Conservation (phyloP, 2,888 invertebrate genomes). For the Cheiracanthium punctorium region DNA sequence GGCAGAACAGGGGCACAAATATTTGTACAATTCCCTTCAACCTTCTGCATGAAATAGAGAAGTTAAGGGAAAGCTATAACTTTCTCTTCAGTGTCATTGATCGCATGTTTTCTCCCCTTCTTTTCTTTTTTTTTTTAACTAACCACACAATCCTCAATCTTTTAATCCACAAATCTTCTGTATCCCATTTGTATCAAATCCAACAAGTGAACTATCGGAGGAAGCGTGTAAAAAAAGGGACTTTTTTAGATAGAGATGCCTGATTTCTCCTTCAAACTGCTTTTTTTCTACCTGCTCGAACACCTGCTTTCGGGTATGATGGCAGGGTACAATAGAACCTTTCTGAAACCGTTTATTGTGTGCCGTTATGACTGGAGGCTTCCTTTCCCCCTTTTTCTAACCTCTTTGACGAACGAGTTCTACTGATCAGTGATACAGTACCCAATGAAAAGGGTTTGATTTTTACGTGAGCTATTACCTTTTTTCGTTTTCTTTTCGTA, state of each 20-base stretch:
- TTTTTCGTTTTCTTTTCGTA: no score
- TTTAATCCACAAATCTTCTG: constrained; percentile 12
- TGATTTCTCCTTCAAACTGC: constrained; percentile 5
- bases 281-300: constrained; percentile 13
- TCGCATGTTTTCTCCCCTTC: neutral
- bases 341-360: constrained; percentile 43
- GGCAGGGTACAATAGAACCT: constrained; percentile 28
- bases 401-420: neutral
- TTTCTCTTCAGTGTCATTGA: constrained; percentile 7
- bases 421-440: neutral
- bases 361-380: constrained; percentile 22
- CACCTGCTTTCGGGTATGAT: constrained; percentile 28
- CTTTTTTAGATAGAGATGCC: constrained; percentile 4
- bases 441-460: neutral
- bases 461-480: neutral
- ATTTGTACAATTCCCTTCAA: neutral
- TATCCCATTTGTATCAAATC: constrained; percentile 10
- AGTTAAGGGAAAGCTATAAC: neutral
- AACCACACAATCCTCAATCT: neutral
- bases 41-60: neutral
- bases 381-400: neutral
- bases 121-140: neutral
- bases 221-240: constrained; percentile 15
- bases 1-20: neutral
- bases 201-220: constrained; percentile 10